Conservation (phyloP, 2,797 vertebrate species). For the Halcyon leucocephala region DNA sequence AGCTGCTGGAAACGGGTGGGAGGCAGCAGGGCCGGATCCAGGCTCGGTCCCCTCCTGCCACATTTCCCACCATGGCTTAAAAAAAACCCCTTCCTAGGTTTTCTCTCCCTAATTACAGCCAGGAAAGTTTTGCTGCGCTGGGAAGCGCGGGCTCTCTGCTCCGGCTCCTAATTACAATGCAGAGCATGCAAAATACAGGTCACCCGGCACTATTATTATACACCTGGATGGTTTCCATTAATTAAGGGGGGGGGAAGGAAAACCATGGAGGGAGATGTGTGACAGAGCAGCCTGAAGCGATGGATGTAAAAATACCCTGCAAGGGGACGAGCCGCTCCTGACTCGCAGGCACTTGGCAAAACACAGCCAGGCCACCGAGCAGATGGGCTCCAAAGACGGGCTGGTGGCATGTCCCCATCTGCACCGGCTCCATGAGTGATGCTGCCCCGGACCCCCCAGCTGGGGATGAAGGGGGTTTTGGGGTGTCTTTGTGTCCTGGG, state of each 20-base stretch:
- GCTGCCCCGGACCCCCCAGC: not conserved
- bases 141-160: not conserved
- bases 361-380: rapidly evolving
- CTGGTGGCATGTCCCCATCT: not conserved
- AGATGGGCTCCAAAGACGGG: not conserved
- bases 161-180: not conserved
- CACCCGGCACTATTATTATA: not conserved
- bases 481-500: not conserved
- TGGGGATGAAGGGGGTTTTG: not conserved
- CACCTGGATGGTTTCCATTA: not conserved
- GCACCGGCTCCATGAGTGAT: not conserved
- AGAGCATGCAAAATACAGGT: not conserved
- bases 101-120: not conserved
- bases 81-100: not conserved
- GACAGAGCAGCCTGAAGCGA: rapidly evolving
- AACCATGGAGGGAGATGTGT: not conserved
- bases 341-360: not conserved
- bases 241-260: not conserved
- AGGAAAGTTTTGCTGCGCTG: rapidly evolving
- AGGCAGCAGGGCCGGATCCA: not conserved
- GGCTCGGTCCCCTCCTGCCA: not conserved
- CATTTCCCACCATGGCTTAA: not conserved
- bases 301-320: not conserved
- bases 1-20: not conserved
- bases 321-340: rapidly evolving